A percentile compares a stretch with the other conserved stretches of the same genome.
phyloP scores from a whole-genome alignment of 2,888 invertebrate genomes.

The Tipula unca region DNA sequence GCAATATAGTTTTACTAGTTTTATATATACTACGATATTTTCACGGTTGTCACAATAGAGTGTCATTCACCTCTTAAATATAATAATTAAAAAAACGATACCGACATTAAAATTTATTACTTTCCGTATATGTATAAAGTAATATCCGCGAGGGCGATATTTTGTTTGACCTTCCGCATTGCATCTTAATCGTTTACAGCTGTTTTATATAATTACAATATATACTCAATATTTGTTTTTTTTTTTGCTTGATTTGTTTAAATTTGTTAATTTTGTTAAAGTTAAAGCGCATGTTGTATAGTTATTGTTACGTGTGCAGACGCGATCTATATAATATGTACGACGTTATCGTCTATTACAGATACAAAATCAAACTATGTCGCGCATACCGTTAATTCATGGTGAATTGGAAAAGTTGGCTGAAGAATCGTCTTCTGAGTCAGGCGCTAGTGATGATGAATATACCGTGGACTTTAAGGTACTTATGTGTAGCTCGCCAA shows the following conservation, averaged over 20 bases:
- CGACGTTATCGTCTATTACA: conserved; percentile 8
- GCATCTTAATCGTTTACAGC: neutral
- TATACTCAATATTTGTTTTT: neutral
- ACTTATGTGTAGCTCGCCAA: neutral
- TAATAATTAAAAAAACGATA: neutral
- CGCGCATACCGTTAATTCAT: neutral
- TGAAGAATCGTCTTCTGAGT: neutral
- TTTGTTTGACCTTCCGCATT: neutral
- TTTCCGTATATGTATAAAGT: neutral
- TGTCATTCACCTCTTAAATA: neutral
- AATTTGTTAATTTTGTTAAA: neutral
- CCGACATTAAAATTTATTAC: neutral
- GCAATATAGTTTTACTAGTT: neutral
- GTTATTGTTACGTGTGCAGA: neutral
- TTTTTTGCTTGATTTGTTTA: neutral
- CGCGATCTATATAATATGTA: neutral
- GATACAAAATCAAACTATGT: conserved; percentile 1
- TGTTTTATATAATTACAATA: neutral
- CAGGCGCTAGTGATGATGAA: neutral
- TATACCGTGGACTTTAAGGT: neutral
- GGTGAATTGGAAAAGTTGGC: neutral
- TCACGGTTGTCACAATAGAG: neutral
- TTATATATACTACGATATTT: neutral
- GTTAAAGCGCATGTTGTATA: neutral
- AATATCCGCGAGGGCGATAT: neutral